Percentiles rank a stretch among this genome's conserved stretches.
Conservation (phyloP, 2,113 vertebrate species). For the Cyanoderma ruficeps region DNA sequence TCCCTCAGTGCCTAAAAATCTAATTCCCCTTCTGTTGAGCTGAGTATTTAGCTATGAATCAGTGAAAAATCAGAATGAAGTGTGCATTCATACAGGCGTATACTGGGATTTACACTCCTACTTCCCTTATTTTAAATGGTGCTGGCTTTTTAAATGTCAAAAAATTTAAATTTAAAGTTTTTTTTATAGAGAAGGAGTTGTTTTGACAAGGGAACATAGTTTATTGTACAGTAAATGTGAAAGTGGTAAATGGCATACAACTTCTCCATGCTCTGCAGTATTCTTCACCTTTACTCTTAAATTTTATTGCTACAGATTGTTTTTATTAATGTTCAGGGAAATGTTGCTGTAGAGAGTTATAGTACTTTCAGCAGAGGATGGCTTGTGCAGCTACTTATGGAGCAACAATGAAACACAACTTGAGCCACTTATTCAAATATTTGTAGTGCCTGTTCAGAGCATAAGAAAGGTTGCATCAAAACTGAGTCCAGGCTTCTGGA, state of each 20-base stretch:
- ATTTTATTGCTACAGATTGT: neutral
- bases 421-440: neutral
- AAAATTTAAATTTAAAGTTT: neutral
- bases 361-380: neutral
- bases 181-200: neutral
- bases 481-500: neutral
- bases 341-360: neutral
- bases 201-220: slow-evolving; percentile 34
- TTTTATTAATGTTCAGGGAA: neutral
- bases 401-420: neutral
- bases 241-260: neutral
- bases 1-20: slow-evolving; percentile 1
- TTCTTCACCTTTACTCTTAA: neutral
- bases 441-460: neutral
- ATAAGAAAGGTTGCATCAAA: neutral
- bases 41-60: slow-evolving; percentile 51
- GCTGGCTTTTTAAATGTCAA: slow-evolving; percentile 47
- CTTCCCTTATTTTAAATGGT: slow-evolving; percentile 54
- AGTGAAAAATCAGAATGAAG: slow-evolving; percentile 65
- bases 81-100: slow-evolving; percentile 14
- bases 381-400: neutral
- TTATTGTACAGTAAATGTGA: slow-evolving; percentile 4
- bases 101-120: slow-evolving; percentile 56
- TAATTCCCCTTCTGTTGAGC: slow-evolving; percentile 41
- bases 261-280: neutral